Conservation (phyloP, 2,113 vertebrate genomes). For the Leptodactylus fuscus region DNA sequence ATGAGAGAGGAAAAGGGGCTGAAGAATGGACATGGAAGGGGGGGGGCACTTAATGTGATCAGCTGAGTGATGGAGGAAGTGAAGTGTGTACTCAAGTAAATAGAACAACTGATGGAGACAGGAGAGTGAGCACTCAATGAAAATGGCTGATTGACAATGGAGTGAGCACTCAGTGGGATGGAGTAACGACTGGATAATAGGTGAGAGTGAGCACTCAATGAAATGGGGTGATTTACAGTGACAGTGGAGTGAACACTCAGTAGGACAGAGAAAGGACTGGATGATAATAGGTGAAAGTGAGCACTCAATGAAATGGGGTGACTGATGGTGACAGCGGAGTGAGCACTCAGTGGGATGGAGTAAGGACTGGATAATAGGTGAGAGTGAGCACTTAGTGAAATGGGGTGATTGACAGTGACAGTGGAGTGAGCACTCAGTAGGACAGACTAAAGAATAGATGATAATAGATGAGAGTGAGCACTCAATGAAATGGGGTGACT, state of each 20-base stretch:
- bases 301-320: not conserved
- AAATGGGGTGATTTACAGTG: not conserved
- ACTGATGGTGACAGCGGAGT: not conserved
- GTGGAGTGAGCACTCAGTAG: conserved; percentile 24
- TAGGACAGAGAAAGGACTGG: too few relatives aligned
- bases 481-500: too few relatives aligned
- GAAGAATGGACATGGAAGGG: too few relatives aligned
- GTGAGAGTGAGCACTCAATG: not conserved
- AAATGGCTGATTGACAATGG: not conserved
- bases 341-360: not conserved
- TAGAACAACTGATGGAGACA: too few relatives aligned
- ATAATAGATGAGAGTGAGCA: too few relatives aligned
- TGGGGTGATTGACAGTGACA: not conserved
- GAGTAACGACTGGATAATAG: too few relatives aligned
- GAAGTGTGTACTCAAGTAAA: not conserved
- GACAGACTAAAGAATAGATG: too few relatives aligned
- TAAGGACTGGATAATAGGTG: not conserved
- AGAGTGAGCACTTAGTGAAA: not conserved
- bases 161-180: not conserved
- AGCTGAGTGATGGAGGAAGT: not conserved
- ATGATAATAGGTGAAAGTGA: not conserved
- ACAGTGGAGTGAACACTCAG: not conserved
- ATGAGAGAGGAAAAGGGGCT: too few relatives aligned
- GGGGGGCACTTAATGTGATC: not conserved
- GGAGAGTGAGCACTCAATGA: not conserved